Evolutionary conservation across 2,888 invertebrate genomes (phyloP).

Genomic region (Ypsolopha scabrella): DNA sequence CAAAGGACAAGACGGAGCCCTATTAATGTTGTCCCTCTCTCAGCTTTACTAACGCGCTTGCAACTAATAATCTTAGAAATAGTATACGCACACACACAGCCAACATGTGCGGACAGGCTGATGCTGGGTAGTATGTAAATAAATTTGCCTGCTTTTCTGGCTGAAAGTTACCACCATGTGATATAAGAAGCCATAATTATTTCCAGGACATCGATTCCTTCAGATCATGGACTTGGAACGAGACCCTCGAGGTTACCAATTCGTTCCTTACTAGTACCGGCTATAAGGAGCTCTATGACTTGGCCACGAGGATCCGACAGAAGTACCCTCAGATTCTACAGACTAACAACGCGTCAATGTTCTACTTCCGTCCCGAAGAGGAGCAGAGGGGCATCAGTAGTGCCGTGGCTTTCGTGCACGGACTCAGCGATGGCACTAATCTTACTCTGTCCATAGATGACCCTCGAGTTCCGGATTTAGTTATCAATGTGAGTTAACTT

Average conservation of each 20-base stretch:
- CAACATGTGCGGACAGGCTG: too few species aligned
- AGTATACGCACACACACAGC: too few species aligned
- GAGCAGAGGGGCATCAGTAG: constrained; percentile 72
- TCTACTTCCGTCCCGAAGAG: constrained; percentile 73
- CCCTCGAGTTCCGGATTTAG: constrained; percentile 29
- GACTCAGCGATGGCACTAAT: constrained; percentile 35
- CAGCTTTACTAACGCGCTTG: too few species aligned
- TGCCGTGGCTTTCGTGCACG: constrained; percentile 72
- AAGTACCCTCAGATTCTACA: constrained; percentile 49
- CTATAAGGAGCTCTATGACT: constrained; percentile 74
- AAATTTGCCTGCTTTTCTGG: too few species aligned
- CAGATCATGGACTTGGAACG: constrained; percentile 75
- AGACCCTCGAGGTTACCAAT: constrained; percentile 66
- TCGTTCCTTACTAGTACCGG: constrained; percentile 69
- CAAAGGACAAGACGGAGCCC: too few species aligned
- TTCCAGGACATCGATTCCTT: constrained; percentile 74
- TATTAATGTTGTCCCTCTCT: too few species aligned
- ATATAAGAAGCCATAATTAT: constrained; percentile 60
- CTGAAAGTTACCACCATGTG: too few species aligned
- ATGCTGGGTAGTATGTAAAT: too few species aligned
- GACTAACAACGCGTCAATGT: constrained; percentile 42
- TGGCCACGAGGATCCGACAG: constrained; percentile 54
- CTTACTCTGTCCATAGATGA: constrained; percentile 28
- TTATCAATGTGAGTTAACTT: constrained; percentile 36
- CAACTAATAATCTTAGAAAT: too few species aligned